Base-by-base conservation (phyloP, 2,113 vertebrate genomes). In the Mustela nigripes region DNA sequence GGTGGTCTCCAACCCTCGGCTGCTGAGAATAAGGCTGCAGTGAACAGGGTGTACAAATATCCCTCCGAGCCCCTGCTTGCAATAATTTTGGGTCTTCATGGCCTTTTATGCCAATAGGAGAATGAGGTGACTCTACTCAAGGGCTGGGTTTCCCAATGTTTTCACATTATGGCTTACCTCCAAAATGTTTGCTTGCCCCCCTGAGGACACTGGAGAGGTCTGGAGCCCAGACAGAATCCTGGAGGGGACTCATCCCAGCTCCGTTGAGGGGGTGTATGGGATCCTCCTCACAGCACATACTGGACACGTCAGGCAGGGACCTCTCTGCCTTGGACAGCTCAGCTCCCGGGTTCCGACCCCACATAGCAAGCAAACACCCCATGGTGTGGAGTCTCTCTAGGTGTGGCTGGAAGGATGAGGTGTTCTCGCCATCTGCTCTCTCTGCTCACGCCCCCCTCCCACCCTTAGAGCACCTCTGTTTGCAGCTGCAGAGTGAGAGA, bases 271-370 rank as follows among this genome's bases (percentile, higher is more conserved):
- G 78, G 33, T 31, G 11, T 19, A 56, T 26, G 9, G 2, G 19
- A 22, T 4, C 5, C 24, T 22, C 6, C 26, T 88, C 53, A 12
- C 15, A 9, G 42, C 67, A 31, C 11, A 15, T 22, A n/a, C 7
- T 0, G 39, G 39, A 28, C 26, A 24, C 21, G 1, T 0, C 3
- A 80, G 26, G 14, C 12, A 3, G 26, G 65, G 45, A 42, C 11
- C 6, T 15, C 63, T 92, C 58, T 19, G 56, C 48, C 48, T 26
- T 18, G 12, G 26, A 60, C 28, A 42, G 7, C 14, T 1, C 15
- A 10, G 74, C 74, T 78, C 74, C 26, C 14, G 12, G 7, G 24
- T 18, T 39, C 39, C 39, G 48, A 63, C 26, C 33, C 45, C 15
- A 11, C 0, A 2, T 0, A 8, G 31, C 36, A 58, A 73, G 79